A percentile compares a stretch with the other conserved stretches of the same genome.
Conservation (phyloP, 2,797 vertebrate genomes). For the Neosalanx taihuensis region DNA sequence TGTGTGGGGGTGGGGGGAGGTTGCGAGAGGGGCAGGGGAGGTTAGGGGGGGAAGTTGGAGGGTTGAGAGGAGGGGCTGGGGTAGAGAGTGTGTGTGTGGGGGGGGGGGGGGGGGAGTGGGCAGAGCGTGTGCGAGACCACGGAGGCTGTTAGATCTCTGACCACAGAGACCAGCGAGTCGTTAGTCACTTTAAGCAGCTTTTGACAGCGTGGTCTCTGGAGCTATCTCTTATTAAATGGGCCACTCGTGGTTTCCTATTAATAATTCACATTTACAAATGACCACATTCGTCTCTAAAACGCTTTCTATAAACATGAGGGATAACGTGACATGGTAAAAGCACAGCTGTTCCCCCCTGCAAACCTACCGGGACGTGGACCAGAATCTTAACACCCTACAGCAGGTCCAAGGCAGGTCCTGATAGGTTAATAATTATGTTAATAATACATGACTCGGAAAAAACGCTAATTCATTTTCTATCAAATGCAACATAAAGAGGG, state of each 20-base stretch:
- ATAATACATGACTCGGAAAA: no score
- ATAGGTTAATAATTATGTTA: no score
- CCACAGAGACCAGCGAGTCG: conserved; percentile 15
- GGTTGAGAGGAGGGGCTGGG: no score
- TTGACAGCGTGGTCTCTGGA: neutral
- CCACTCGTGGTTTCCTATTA: conserved; percentile 54
- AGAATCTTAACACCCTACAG: conserved; percentile 6
- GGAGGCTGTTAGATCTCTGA: conserved; percentile 12
- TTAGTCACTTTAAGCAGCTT: conserved; percentile 29
- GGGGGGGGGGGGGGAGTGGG: neutral
- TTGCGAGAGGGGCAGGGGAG: no score
- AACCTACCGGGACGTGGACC: neutral
- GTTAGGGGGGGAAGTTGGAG: no score
- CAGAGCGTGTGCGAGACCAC: neutral
- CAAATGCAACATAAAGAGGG: no score
- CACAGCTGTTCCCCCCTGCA: neutral
- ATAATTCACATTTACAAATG: conserved; percentile 61
- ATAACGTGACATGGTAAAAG: neutral
- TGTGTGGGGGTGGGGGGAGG: no score
- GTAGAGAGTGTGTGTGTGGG: no score
- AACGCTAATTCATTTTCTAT: no score
- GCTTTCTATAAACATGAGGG: conserved; percentile 3
- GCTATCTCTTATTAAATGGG: conserved; percentile 69
- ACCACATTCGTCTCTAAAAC: conserved; percentile 44
- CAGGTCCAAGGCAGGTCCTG: neutral